These are phyloP conservation scores for Alcis repandata DNA, from an alignment of 2,888 invertebrate species.

Conservation along the genomic window DNA sequence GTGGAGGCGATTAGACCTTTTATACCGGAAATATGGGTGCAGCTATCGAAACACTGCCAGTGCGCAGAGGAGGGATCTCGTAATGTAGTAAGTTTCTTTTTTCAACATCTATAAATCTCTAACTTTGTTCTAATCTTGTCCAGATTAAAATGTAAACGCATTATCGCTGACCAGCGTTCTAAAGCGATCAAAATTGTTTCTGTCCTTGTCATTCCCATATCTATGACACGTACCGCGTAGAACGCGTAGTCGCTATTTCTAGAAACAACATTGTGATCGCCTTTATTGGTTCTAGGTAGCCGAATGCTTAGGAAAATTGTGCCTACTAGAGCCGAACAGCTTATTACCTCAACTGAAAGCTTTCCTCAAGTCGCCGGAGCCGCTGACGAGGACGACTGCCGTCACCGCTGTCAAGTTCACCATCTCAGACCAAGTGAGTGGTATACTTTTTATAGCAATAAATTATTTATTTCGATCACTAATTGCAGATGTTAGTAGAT, in stretches of 20 bases:
- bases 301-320: constrained; percentile 98
- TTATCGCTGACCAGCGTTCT: too few species aligned
- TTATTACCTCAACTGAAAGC: constrained; percentile 95
- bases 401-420: constrained; percentile 99
- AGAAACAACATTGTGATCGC: not conserved
- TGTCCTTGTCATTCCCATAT: not conserved
- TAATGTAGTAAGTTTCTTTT: constrained; percentile 91
- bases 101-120: not conserved
- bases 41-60: constrained; percentile 97
- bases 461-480: too few species aligned
- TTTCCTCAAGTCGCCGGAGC: constrained; percentile 92
- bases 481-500: too few species aligned
- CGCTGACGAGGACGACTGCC: constrained; percentile 97
- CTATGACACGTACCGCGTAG: too few species aligned
- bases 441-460: not conserved
- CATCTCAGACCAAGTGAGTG: constrained; percentile 95
- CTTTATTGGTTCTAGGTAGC: constrained; percentile 87
- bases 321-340: constrained; percentile 95
- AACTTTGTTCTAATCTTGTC: too few species aligned
- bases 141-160: too few species aligned
- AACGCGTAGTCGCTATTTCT: not conserved
- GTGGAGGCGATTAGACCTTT: constrained; percentile 92
- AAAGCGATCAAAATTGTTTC: not conserved
- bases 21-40: constrained; percentile 96
- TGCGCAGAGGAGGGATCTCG: constrained; percentile 99